Base-by-base conservation (phyloP, 2,888 invertebrate genomes). In the Napeogenes inachia region DNA sequence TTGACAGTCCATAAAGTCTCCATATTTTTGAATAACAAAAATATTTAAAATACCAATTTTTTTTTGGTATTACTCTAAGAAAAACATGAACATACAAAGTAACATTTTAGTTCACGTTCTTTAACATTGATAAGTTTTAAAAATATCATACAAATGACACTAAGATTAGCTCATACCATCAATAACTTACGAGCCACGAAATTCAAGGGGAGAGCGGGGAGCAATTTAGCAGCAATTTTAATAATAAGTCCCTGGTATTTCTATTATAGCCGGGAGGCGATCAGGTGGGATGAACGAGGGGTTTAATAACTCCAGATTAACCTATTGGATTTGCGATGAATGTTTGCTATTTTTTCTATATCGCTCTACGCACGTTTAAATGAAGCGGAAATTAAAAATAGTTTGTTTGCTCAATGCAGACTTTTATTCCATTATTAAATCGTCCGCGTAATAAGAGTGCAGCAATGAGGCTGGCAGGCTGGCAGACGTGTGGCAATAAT, bases 161-260 rank as follows among this genome's bases (percentile, higher is more conserved):
- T 59, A 69, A 64, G 59, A 69, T 63, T 64, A 66, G 64, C 64
- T 60, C 65, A 60, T 50, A 64, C 68, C 71, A 73, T 73, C 73
- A 73, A 75, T 74, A 83, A 82, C 80, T 84, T 82, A 81, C 77
- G 74, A 78, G 76, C 81, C 73, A 79, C 84, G 80, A 87, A 87
- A 82, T 81, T 80, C 80, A 79, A 86, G 87, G 87, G 87, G 83
- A 65, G 68, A 71, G 85, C 78, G 82, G 85, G 84, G 87, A 88
- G 78, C 88, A 88, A 89, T 89, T 87, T 88, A 88, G 85, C 87
- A 91, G 91, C 89, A 91, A 91, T 91, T 91, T 91, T 91, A 91
- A 91, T 91, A 91, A 91, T 91, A 91, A 91, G 89, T 87, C 87
- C 82, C 80, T 76, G 91, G 91, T 82, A 91, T 91, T 91, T 89